A percentile compares a stretch with the other conserved stretches of the same genome.
phyloP scores from a whole-genome alignment of 2,888 invertebrate species.

The Monopis laevigella region DNA sequence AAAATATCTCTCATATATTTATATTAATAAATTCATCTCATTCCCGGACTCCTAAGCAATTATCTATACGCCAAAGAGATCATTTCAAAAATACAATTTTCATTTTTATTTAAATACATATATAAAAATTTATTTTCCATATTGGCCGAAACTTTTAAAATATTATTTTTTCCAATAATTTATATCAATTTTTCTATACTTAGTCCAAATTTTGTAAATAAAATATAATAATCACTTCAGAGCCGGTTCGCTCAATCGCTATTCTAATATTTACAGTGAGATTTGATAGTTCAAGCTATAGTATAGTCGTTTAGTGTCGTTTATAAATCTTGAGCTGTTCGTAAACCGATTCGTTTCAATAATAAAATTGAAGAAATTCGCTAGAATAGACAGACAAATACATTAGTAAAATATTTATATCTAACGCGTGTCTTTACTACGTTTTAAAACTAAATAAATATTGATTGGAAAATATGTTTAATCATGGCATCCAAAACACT shows the following conservation, averaged over 20 bases:
- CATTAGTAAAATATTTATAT: background rate
- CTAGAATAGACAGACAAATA: background rate
- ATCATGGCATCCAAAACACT: slow-evolving; percentile 33
- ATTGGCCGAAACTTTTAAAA: slow-evolving; percentile 46
- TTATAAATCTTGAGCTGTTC: slow-evolving; percentile 60
- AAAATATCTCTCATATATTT: slow-evolving; percentile 47
- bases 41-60: slow-evolving; percentile 66
- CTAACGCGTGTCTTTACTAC: slow-evolving; percentile 3
- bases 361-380: background rate
- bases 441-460: slow-evolving; percentile 6
- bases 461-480: slow-evolving; percentile 1
- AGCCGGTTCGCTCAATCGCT: slow-evolving; percentile 60
- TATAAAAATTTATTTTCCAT: no score
- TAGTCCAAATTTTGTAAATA: slow-evolving; percentile 43
- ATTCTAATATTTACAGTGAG: slow-evolving; percentile 60
- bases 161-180: background rate
- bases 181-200: slow-evolving; percentile 22
- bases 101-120: slow-evolving; percentile 58
- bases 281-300: no score
- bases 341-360: slow-evolving; percentile 27
- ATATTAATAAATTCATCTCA: slow-evolving; percentile 59
- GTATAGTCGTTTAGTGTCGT: slow-evolving; percentile 60
- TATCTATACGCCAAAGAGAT: slow-evolving; percentile 62
- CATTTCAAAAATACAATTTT: slow-evolving; percentile 66
- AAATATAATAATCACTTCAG: slow-evolving; percentile 60